Conservation (phyloP, 2,113 vertebrate genomes). For the Himantopus leucocephalus region DNA sequence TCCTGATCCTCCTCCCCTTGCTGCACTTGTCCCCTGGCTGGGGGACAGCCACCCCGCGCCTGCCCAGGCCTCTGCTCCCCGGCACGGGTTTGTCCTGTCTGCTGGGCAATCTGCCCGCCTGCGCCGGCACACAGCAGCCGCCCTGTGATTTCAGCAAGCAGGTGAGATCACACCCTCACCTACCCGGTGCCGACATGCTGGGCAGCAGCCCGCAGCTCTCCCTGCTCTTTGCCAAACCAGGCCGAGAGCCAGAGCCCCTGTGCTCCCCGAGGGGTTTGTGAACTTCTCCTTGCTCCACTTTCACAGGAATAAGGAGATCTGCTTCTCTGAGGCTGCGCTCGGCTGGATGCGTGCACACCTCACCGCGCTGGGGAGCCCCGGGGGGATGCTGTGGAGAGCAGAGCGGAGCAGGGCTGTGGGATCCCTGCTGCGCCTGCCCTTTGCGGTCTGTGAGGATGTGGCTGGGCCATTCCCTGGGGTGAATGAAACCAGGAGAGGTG, state of each 20-base stretch:
- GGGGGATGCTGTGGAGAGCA: rapidly evolving
- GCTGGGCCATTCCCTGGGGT: not conserved
- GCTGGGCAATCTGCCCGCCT: rapidly evolving
- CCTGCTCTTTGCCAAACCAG: not conserved
- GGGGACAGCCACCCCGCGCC: not conserved
- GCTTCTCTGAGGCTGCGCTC: not conserved
- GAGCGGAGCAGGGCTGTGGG: not conserved
- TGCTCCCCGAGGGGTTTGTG: not conserved
- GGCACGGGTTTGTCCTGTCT: not conserved
- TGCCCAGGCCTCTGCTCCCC: not conserved
- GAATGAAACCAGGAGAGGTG: not conserved
- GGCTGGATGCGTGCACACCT: not conserved
- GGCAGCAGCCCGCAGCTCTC: not conserved
- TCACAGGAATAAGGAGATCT: not conserved
- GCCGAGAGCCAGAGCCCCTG: not conserved
- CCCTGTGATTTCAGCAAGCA: not conserved
- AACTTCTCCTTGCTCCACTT: not conserved
- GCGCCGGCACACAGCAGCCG: rapidly evolving
- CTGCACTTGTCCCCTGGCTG: not conserved
- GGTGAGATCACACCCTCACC: not conserved
- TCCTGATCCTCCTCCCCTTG: not conserved
- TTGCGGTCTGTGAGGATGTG: not conserved
- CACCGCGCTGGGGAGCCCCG: rapidly evolving
- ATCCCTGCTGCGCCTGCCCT: not conserved
- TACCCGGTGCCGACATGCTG: not conserved